Evolutionary conservation across 1,140 invertebrate genomes (phyloP), one percentile per base, ranked within the genome.

Genomic region (Phymastichus coffea): DNA sequence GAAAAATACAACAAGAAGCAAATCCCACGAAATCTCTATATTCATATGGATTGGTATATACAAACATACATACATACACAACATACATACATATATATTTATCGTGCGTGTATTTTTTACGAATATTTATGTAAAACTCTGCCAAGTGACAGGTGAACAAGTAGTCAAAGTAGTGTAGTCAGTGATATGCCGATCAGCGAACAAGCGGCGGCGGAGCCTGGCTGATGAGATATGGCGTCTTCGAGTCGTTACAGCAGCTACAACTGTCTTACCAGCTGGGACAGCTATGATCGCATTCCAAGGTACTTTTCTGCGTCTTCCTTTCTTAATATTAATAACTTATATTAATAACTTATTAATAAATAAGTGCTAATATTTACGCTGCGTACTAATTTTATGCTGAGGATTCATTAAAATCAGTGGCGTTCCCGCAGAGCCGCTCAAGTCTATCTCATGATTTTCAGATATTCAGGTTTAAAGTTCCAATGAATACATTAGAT

Each of bases 261-360:
- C 81, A 93, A 93, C 80, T 93, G 90, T 80, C 83, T 93, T 67
- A 90, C 88, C 35, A 89, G 88, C 77, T 93, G 90, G 90, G 90
- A 92, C 80, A 92, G 90, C 79, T 93, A 93, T 76, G 91, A 93
- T 80, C 86, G 84, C 69, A 92, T 92, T 81, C 90, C 90, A 67
- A 92, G 90, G 90, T 93, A 89, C 37, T 63, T 33, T 25, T 33
- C 28, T 33, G 6, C 12, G 12, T n/a, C n/a, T n/a, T n/a, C n/a
- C n/a, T n/a, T n/a, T n/a, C n/a, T n/a, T n/a, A n/a, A n/a, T n/a
- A n/a, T n/a, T n/a, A n/a, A n/a, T n/a, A n/a, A n/a, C n/a, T n/a
- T n/a, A n/a, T n/a, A n/a, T n/a, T n/a, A n/a, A n/a, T n/a, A n/a
- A n/a, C n/a, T n/a, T n/a, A n/a, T n/a, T n/a, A n/a, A n/a, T n/a